A percentile compares a stretch with the other conserved stretches of the same genome.
Evolutionary conservation across 2,797 vertebrate genomes (phyloP).

Genomic region (Austrolebias charrua): DNA sequence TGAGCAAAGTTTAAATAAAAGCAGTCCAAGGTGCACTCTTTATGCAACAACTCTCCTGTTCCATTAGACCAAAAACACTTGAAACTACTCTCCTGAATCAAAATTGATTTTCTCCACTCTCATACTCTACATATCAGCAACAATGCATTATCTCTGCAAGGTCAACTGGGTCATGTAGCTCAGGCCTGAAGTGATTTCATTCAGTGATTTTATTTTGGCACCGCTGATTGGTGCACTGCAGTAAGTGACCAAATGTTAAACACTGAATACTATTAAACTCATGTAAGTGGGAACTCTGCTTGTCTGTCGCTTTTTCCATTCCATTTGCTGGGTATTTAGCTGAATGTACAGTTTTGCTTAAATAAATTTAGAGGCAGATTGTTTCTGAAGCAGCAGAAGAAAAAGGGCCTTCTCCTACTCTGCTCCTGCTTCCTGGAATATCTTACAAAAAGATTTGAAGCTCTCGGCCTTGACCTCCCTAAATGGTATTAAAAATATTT

Average conservation of each 20-base stretch:
- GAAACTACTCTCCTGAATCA: constrained; percentile 68
- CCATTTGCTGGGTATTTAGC: constrained; percentile 58
- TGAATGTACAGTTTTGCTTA: constrained; percentile 57
- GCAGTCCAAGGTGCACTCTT: constrained; percentile 62
- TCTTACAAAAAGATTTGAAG: too few species aligned
- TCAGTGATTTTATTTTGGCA: constrained; percentile 54
- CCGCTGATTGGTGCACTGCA: constrained; percentile 47
- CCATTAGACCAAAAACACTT: constrained; percentile 73
- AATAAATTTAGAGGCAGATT: constrained; percentile 50
- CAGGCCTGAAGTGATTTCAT: constrained; percentile 53
- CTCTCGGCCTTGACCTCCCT: too few species aligned
- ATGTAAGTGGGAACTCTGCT: constrained; percentile 60
- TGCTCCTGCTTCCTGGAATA: too few species aligned
- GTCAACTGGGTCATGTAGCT: constrained; percentile 62
- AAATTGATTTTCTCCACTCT: constrained; percentile 72
- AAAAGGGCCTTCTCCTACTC: too few species aligned
- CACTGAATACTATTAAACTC: constrained; percentile 60
- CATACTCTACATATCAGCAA: constrained; percentile 70
- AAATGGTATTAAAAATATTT: too few species aligned
- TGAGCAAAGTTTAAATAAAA: constrained; percentile 15
- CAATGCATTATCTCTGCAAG: constrained; percentile 72
- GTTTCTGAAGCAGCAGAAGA: constrained; percentile 31
- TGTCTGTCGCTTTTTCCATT: constrained; percentile 49
- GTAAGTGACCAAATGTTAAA: constrained; percentile 57
- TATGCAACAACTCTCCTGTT: constrained; percentile 60